Evolutionary conservation across 2,888 invertebrate species (phyloP).

Genomic region (Synanthedon myopaeformis): DNA sequence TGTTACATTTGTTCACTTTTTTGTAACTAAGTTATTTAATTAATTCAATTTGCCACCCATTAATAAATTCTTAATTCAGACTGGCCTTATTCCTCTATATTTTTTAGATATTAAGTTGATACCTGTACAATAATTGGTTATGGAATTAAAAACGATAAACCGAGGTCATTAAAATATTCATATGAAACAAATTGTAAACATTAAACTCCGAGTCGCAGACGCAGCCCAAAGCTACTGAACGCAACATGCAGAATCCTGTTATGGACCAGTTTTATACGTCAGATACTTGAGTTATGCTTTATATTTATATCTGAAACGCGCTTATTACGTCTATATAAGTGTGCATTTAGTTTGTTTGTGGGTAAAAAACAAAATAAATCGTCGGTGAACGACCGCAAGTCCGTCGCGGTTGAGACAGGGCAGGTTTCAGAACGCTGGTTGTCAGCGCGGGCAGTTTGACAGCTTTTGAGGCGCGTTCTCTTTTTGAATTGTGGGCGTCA

Average conservation of each 20-base stretch:
- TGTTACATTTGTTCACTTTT: too few species aligned
- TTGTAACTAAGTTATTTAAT: too few species aligned
- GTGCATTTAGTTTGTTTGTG: slow-evolving; percentile 56
- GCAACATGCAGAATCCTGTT: slow-evolving; percentile 33
- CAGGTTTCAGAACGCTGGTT: slow-evolving; percentile 32
- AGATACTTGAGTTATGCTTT: slow-evolving; percentile 47
- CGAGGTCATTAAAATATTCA: slow-evolving; percentile 6
- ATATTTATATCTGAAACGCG: slow-evolving; percentile 34
- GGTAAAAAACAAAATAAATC: slow-evolving; percentile 64
- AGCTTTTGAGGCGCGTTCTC: slow-evolving; percentile 63
- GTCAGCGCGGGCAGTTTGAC: slow-evolving; percentile 55
- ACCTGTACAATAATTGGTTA: neutral
- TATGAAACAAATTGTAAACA: slow-evolving; percentile 21
- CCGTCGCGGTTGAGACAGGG: slow-evolving; percentile 51
- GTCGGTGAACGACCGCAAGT: slow-evolving; percentile 51
- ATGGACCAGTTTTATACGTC: slow-evolving; percentile 47
- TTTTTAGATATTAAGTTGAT: too few species aligned
- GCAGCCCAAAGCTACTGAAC: slow-evolving; percentile 33
- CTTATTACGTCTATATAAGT: slow-evolving; percentile 39
- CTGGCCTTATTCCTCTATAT: too few species aligned
- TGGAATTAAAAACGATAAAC: neutral
- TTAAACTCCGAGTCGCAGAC: slow-evolving; percentile 17
- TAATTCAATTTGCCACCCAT: too few species aligned
- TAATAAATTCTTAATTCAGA: too few species aligned
- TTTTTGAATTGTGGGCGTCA: slow-evolving; percentile 58